A percentile compares a stretch with the other conserved stretches of the same genome.
phyloP scores from a whole-genome alignment of 2,113 vertebrate genomes.

The Heloderma charlesbogerti region DNA sequence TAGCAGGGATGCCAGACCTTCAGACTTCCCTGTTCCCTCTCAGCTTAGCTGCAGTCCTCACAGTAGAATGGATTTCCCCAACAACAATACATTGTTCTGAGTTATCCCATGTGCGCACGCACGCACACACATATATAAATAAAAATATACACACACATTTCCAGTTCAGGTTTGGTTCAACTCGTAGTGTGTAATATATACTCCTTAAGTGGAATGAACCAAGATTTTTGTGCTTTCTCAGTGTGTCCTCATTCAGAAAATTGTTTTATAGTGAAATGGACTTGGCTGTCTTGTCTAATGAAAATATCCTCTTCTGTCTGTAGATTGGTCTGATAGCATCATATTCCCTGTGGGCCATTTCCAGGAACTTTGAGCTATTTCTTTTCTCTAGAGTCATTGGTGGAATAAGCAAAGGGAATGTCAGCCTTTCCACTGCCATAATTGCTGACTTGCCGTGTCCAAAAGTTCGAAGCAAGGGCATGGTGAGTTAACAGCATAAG shows the following conservation, averaged over 20 bases:
- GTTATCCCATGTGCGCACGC: too few relatives aligned
- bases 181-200: not conserved
- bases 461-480: conserved; percentile 88
- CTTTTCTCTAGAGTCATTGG: conserved; percentile 92
- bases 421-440: conserved; percentile 92
- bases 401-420: conserved; percentile 94
- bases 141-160: not conserved
- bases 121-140: too few relatives aligned
- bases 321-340: conserved; percentile 90
- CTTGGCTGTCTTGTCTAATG: conserved; percentile 19
- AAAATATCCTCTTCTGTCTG: conserved; percentile 39
- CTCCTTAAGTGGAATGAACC: not conserved
- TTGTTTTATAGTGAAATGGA: not conserved
- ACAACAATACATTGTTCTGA: not conserved
- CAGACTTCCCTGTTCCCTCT: too few relatives aligned
- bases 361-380: conserved; percentile 89
- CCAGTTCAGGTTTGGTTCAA: not conserved
- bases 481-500: conserved; percentile 80
- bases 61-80: not conserved
- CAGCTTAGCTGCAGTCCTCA: too few relatives aligned
- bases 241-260: not conserved
- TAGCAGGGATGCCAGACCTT: too few relatives aligned
- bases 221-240: not conserved
- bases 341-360: conserved; percentile 91
- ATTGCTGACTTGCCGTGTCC: conserved; percentile 90